Base-by-base conservation (phyloP, 2,888 invertebrate species). In the Trileptium ribeirensis region DNA sequence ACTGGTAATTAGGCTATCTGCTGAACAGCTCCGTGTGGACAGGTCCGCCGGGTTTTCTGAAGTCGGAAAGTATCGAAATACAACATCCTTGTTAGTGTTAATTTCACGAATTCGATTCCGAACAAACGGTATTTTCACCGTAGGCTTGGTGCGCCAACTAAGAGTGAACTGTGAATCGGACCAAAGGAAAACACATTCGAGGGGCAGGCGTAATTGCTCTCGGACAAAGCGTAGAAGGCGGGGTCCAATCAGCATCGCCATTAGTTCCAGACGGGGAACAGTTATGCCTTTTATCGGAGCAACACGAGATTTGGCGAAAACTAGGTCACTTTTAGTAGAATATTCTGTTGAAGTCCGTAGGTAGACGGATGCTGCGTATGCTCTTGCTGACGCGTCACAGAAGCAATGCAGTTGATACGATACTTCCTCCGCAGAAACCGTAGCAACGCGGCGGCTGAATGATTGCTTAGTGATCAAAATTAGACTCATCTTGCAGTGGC, bases 11-110 rank as follows among this genome's bases (percentile, higher is more conserved):
- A 70, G 34, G 15, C n/a, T n/a, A n/a, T 29, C 74, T 33, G 74
- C 74, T n/a, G 74, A 34, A 33, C 29, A n/a, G 2, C 77, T 36
- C n/a, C 77, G 36, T 8, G 38, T 37, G n/a, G 77, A 39, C 77
- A 75, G n/a, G 36, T 75, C 87, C 1, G 86, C 87, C 0, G 87
- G 86, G 81, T 87, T 87, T 0, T 84, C 81, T 33, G 82, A 67
- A 8, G 77, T 38, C n/a, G 77, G 77, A 37, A 75, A 29, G 36
- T 75, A 70, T 75, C 77, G 2, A 36, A 75, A 75, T 34, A 29
- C 37, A 34, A 75, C 33, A 38, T 75, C 38, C 3, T 33, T 38
- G 77, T 75, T 2, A 36, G 38, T 2, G n/a, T 51, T 51, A 38
- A 75, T 75, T 38, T 75, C 77, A 37, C 3, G 8, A n/a, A 75